phyloP scores from a whole-genome alignment of 2,113 vertebrate species.

The Cercocebus atys region DNA sequence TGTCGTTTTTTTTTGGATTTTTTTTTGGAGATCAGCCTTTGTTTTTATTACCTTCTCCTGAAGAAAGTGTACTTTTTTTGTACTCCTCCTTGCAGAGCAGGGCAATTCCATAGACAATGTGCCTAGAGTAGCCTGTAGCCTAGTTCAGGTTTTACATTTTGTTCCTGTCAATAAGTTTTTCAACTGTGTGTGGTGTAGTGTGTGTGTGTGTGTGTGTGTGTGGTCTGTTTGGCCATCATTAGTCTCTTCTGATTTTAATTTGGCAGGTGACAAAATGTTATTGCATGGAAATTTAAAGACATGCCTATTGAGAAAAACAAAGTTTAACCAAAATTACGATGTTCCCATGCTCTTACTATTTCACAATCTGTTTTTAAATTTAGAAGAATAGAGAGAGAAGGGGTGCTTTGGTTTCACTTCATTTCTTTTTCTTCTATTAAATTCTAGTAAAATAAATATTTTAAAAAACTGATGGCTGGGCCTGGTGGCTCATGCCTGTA shows the following conservation, averaged over 20 bases:
- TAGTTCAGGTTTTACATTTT: slow-evolving; percentile 14
- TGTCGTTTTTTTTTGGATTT: slow-evolving; percentile 8
- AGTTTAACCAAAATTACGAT: slow-evolving; percentile 6
- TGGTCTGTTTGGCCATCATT: background rate
- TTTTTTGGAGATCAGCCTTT: background rate
- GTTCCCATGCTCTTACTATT: background rate
- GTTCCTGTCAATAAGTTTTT: background rate
- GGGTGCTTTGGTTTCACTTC: background rate
- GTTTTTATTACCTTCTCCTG: background rate
- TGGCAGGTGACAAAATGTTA: slow-evolving; percentile 28
- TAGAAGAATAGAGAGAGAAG: background rate
- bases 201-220: too few species aligned
- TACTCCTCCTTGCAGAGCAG: too few species aligned
- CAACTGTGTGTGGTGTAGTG: too few species aligned
- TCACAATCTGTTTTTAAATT: slow-evolving; percentile 34
- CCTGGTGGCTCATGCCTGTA: too few species aligned
- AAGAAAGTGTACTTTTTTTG: background rate
- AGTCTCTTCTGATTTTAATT: slow-evolving; percentile 38
- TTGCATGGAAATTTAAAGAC: slow-evolving; percentile 22
- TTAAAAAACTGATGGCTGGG: background rate
- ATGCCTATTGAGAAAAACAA: background rate
- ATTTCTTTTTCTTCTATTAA: slow-evolving; percentile 39
- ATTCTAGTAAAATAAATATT: slow-evolving; percentile 35
- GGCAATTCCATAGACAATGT: too few species aligned
- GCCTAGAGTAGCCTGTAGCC: too few species aligned